phyloP scores from a whole-genome alignment of 2,113 vertebrate species.

The Crotophaga sulcirostris region DNA sequence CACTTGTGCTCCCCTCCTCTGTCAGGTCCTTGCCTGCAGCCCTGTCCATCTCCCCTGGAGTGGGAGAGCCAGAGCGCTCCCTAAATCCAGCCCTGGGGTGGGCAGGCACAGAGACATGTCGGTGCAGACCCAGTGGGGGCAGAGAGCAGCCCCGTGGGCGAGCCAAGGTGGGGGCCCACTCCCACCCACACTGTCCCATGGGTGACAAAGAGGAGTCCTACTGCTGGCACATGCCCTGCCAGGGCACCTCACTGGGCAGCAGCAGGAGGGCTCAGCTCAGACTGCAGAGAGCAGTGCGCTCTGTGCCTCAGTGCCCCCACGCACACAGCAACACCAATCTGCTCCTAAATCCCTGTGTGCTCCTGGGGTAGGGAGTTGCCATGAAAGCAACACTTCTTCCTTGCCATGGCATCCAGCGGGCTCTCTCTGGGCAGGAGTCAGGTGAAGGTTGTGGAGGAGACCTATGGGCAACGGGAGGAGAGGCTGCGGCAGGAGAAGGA shows the following conservation, averaged over 20 bases:
- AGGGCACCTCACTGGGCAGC: not conserved
- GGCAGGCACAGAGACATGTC: not conserved
- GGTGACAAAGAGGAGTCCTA: not conserved
- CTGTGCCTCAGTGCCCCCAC: not conserved
- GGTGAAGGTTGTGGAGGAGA: conserved; percentile 83
- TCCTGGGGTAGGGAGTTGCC: not conserved
- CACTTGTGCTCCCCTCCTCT: not conserved
- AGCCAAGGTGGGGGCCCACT: not conserved
- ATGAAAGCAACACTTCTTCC: not conserved
- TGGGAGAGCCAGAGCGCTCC: fast-evolving
- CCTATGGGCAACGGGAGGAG: conserved; percentile 72
- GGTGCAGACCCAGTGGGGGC: not conserved
- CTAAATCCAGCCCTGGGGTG: not conserved
- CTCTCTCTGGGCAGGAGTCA: conserved; percentile 65
- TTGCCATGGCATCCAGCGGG: not conserved
- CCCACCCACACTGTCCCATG: not conserved
- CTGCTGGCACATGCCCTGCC: not conserved
- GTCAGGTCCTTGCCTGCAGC: not conserved
- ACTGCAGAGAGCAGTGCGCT: not conserved
- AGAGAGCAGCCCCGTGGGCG: not conserved
- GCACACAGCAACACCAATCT: not conserved
- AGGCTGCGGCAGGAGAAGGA: conserved; percentile 76
- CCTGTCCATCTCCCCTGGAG: not conserved
- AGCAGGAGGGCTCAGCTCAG: not conserved
- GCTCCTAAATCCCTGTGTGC: not conserved